Conservation (phyloP, 2,113 vertebrate genomes). For the Aepyceros melampus region DNA sequence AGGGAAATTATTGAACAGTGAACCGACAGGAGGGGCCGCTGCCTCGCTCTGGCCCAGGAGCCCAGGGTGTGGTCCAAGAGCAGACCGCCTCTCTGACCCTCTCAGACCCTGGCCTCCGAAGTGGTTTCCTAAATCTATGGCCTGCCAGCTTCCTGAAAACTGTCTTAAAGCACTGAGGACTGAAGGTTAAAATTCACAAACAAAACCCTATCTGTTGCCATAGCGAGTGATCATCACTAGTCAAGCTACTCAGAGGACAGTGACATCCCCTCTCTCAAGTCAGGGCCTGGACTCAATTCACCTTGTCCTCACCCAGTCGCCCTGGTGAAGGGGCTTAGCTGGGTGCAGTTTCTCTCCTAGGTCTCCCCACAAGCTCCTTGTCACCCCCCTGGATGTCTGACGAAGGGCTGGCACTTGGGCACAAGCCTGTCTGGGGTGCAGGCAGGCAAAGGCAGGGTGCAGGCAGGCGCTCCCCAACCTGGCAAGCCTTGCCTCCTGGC, state of each 20-base stretch:
- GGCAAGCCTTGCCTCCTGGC: too few species aligned
- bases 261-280: background rate
- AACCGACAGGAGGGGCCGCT: background rate
- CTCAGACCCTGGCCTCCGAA: background rate
- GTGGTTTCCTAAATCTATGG: background rate
- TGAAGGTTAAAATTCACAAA: slow-evolving; percentile 31
- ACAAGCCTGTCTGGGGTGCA: background rate
- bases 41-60: background rate
- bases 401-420: background rate
- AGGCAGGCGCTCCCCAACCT: fast-evolving
- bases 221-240: slow-evolving; percentile 48
- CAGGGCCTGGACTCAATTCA: slow-evolving; percentile 52
- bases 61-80: background rate
- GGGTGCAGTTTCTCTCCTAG: background rate
- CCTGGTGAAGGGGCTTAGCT: background rate
- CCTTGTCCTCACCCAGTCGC: slow-evolving; percentile 28
- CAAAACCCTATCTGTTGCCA: slow-evolving; percentile 48
- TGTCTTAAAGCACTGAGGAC: background rate
- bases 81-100: background rate
- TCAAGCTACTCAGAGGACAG: slow-evolving; percentile 59
- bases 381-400: background rate
- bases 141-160: background rate
- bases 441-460: background rate
- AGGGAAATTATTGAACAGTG: background rate
- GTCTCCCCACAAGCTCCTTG: background rate